phyloP scores from a whole-genome alignment of 2,113 vertebrate species.

The Phyllostomus discolor region DNA sequence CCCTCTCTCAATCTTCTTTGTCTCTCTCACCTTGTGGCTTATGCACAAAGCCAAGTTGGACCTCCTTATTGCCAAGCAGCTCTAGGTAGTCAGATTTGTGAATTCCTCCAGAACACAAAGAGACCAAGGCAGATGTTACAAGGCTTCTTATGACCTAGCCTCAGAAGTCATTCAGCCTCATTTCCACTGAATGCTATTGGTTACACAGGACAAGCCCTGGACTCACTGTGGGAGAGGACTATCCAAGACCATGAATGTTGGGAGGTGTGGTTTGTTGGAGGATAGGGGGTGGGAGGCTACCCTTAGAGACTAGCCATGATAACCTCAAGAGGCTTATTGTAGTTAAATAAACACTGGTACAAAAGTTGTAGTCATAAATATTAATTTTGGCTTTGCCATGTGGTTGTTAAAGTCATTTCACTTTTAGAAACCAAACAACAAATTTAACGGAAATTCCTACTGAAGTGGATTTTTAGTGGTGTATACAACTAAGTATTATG shows the following conservation, averaged over 20 bases:
- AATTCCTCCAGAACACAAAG: neutral
- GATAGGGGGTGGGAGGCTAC: accelerated
- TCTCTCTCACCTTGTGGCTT: neutral
- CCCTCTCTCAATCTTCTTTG: neutral
- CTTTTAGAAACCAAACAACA: neutral
- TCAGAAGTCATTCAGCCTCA: neutral
- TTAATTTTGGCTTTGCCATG: neutral
- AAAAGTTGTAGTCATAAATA: neutral
- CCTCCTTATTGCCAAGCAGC: neutral
- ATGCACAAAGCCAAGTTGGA: neutral
- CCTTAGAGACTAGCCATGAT: neutral
- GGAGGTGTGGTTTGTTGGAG: neutral
- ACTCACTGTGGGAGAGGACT: neutral
- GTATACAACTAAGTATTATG: neutral
- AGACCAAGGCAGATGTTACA: neutral
- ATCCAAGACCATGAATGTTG: neutral
- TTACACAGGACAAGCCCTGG: neutral
- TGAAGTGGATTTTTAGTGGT: neutral
- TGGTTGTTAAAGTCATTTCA: neutral
- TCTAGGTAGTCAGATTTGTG: neutral
- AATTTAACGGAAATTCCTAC: neutral
- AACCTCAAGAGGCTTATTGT: neutral
- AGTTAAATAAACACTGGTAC: neutral
- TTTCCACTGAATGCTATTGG: neutral
- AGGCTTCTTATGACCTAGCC: neutral